These are phyloP conservation scores for Lutraria lutraria DNA, from an alignment of 2,888 invertebrate species.

Conservation along the genomic window DNA sequence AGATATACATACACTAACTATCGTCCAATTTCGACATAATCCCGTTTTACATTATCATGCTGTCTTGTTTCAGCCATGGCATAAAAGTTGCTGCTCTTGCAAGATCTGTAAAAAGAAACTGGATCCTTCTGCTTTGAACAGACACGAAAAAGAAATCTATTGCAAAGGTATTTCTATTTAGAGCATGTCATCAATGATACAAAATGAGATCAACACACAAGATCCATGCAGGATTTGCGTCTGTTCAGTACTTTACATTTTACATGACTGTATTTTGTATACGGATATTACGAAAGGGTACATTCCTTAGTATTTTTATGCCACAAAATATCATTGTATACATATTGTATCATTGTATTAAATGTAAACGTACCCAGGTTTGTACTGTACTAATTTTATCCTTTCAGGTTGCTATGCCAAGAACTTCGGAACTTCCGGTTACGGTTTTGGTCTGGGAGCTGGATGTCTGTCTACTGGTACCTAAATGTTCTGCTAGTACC, in stretches of 20 bases:
- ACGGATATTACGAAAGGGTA: too few species aligned
- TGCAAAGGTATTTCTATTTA: constrained; percentile 87
- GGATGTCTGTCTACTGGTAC: constrained; percentile 87
- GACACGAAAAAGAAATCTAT: constrained; percentile 87
- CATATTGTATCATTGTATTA: too few species aligned
- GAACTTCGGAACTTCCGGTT: constrained; percentile 98
- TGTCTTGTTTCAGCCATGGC: constrained; percentile 85
- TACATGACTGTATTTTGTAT: too few species aligned
- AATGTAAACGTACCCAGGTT: background rate
- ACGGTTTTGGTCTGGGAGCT: constrained; percentile 97
- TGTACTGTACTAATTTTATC: constrained; percentile 1
- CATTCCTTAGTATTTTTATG: too few species aligned
- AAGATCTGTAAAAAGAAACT: constrained; percentile 86
- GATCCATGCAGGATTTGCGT: too few species aligned
- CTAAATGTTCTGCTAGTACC: constrained; percentile 36
- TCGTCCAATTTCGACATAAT: too few species aligned
- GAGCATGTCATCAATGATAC: too few species aligned
- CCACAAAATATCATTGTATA: too few species aligned
- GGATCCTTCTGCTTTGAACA: constrained; percentile 87
- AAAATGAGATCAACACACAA: too few species aligned
- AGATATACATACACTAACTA: too few species aligned
- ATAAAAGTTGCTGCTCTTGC: constrained; percentile 88
- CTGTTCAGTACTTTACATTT: too few species aligned
- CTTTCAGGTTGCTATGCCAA: constrained; percentile 86
- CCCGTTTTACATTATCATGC: background rate